A percentile compares a stretch with the other conserved stretches of the same genome.
Evolutionary conservation across 92 coral and sea anemone species (phyloP).

Genomic region (Umimayanthus kanabou): DNA sequence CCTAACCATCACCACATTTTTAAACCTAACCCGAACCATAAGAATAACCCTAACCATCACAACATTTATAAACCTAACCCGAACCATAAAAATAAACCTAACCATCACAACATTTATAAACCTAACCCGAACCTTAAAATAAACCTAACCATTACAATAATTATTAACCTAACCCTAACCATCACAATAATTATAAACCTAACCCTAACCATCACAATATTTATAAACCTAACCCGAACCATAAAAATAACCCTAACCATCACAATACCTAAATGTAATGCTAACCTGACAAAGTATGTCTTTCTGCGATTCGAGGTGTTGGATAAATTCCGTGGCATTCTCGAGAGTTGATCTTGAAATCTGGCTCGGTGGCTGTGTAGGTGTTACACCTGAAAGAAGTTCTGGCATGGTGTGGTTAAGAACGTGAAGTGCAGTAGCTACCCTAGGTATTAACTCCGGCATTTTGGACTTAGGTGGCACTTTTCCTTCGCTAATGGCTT

Average conservation of each 20-base stretch:
- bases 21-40: not conserved
- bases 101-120: not conserved
- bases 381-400: slow-evolving; percentile 39
- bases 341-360: slow-evolving; percentile 39
- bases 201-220: not conserved
- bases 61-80: not conserved
- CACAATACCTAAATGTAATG: not conserved
- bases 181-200: not conserved
- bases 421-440: slow-evolving; percentile 58
- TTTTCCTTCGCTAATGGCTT: slow-evolving; percentile 49
- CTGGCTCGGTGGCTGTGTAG: slow-evolving; percentile 30
- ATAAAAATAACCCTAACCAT: not conserved
- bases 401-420: slow-evolving; percentile 52
- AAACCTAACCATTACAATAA: not conserved
- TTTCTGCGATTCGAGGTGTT: slow-evolving; percentile 49
- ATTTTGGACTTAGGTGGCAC: slow-evolving; percentile 50
- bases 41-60: not conserved
- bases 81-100: not conserved
- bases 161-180: not conserved
- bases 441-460: slow-evolving; percentile 52
- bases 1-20: not conserved
- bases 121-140: not conserved
- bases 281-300: slow-evolving; percentile 21
- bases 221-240: not conserved
- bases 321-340: slow-evolving; percentile 39